Percentiles rank a stretch among this genome's conserved stretches.
Conservation (phyloP, 1,140 invertebrate species). For the Neodiprion pinetum region DNA sequence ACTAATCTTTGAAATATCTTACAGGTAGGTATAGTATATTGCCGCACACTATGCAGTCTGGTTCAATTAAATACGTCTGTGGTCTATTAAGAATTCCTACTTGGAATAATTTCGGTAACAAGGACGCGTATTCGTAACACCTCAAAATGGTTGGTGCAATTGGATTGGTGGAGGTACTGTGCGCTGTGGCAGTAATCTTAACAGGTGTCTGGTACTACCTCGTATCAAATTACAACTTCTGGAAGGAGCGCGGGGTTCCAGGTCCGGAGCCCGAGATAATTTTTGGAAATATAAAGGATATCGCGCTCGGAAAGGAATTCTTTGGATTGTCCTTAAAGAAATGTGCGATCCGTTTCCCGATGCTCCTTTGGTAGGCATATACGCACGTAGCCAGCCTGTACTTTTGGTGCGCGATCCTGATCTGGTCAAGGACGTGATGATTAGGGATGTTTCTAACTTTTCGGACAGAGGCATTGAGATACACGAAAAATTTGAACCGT, state of each 20-base stretch:
- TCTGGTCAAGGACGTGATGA: conserved; percentile 17
- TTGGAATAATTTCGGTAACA: no score
- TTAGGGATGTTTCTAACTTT: conserved; percentile 16
- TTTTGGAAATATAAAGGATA: conserved; percentile 37
- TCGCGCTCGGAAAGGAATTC: conserved; percentile 32
- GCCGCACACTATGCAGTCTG: no score
- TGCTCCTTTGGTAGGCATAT: conserved; percentile 22
- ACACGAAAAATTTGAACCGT: not conserved
- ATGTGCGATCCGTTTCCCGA: conserved; percentile 43
- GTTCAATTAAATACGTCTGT: no score
- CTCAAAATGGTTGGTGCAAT: no score
- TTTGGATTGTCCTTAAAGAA: conserved; percentile 31
- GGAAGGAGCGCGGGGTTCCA: conserved; percentile 55
- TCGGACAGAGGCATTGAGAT: not conserved
- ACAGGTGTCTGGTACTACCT: conserved; percentile 7
- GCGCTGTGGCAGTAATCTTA: no score
- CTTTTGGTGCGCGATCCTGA: conserved; percentile 12
- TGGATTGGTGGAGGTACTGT: no score
- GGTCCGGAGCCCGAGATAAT: conserved; percentile 54
- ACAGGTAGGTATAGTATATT: no score
- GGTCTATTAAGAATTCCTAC: no score
- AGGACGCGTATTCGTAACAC: no score
- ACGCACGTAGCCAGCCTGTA: conserved; percentile 8
- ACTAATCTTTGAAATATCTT: no score
- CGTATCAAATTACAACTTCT: conserved; percentile 25